Evolutionary conservation across 2,113 vertebrate genomes (phyloP).

Genomic region (Corydoras maculifer): DNA sequence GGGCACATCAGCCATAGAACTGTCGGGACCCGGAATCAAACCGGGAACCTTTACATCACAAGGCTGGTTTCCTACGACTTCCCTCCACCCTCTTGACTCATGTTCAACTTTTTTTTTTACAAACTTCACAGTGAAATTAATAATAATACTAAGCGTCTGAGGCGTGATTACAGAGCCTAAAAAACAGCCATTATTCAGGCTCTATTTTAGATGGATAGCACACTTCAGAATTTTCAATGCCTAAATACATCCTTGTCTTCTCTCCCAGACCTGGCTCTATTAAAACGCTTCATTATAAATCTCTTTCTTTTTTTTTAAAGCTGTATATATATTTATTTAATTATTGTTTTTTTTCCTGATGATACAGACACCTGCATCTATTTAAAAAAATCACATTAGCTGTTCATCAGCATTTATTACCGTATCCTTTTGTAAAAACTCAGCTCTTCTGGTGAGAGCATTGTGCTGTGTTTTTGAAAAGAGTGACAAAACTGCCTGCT

Average conservation of each 20-base stretch:
- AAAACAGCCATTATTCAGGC: neutral
- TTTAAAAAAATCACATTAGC: neutral
- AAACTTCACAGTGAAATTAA: too few relatives aligned
- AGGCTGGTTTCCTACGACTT: too few relatives aligned
- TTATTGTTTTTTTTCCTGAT: neutral
- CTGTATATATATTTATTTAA: neutral
- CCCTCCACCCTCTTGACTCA: too few relatives aligned
- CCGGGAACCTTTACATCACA: too few relatives aligned
- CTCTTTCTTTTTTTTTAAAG: neutral
- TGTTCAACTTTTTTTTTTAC: too few relatives aligned
- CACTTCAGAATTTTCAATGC: neutral
- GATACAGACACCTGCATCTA: neutral
- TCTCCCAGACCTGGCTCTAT: too few relatives aligned
- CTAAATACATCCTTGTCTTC: neutral
- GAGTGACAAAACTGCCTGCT: constrained; percentile 2
- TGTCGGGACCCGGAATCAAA: too few relatives aligned
- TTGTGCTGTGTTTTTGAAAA: neutral
- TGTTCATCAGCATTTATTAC: neutral
- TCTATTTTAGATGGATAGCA: neutral
- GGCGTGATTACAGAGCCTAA: neutral
- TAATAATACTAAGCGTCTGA: too few relatives aligned
- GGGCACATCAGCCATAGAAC: too few relatives aligned
- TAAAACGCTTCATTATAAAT: too few relatives aligned
- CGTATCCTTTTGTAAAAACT: neutral
- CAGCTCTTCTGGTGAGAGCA: neutral